Evolutionary conservation across 2,797 vertebrate genomes (phyloP).

Genomic region (Galaxias olidus): DNA sequence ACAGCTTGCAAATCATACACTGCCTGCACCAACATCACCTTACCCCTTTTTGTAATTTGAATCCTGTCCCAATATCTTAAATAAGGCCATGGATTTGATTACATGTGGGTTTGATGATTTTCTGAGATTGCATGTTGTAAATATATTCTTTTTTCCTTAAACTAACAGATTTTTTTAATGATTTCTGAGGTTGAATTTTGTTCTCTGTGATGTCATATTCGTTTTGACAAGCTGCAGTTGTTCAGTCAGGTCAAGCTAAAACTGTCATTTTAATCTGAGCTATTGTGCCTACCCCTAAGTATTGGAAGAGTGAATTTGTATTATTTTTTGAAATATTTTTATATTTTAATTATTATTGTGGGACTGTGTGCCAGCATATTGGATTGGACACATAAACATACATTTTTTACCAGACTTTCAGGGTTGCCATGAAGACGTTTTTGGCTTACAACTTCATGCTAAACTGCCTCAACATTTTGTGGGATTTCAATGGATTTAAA

Average conservation of each 20-base stretch:
- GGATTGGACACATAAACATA: no score
- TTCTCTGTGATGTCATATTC: constrained; percentile 71
- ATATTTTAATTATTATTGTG: no score
- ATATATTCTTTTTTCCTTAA: constrained; percentile 17
- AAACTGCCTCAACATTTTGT: no score
- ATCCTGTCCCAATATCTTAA: constrained; percentile 9
- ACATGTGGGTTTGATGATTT: constrained; percentile 7
- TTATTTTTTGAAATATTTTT: no score
- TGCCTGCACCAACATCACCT: constrained; percentile 19
- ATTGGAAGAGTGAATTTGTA: no score
- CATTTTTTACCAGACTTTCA: no score
- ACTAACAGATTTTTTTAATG: constrained; percentile 7
- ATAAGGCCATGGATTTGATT: not conserved
- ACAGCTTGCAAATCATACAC: constrained; percentile 70
- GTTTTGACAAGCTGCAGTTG: constrained; percentile 69
- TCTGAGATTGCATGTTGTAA: not conserved
- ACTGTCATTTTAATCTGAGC: constrained; percentile 20
- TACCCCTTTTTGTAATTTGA: constrained; percentile 33
- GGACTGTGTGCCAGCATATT: no score
- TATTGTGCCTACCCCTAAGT: no score
- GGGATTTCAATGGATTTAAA: no score
- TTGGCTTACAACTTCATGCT: no score
- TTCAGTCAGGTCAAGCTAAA: constrained; percentile 47
- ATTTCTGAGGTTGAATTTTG: constrained; percentile 70
- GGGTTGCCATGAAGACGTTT: no score